These are phyloP conservation scores for Lutjanus argentimaculatus DNA, from an alignment of 2,797 vertebrate species.

Conservation along the genomic window DNA sequence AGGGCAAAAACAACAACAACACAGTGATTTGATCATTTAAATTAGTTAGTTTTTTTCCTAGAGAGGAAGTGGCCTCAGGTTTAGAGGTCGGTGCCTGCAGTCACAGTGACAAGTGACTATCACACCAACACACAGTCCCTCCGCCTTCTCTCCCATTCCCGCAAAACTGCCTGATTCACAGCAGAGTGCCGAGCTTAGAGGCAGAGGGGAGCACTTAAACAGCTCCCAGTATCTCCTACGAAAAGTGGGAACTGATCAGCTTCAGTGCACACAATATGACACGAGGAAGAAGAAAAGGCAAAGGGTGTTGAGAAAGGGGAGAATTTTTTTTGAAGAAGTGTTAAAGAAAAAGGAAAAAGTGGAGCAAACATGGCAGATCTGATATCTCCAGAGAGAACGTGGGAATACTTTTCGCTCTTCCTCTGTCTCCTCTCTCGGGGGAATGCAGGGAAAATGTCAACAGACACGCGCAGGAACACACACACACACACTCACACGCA, in stretches of 20 bases:
- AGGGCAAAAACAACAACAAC: conserved; percentile 3
- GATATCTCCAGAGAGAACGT: conserved; percentile 72
- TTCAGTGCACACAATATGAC: conserved; percentile 55
- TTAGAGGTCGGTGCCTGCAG: conserved; percentile 35
- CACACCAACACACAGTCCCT: conserved; percentile 43
- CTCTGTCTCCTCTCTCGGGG: conserved; percentile 66
- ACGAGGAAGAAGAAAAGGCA: conserved; percentile 45
- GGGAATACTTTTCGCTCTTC: conserved; percentile 78
- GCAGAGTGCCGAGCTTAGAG: conserved; percentile 47
- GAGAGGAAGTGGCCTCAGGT: conserved; percentile 12
- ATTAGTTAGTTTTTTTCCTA: conserved; percentile 26
- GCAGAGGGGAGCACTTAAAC: conserved; percentile 59
- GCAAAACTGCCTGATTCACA: conserved; percentile 61
- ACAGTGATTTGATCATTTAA: conserved; percentile 18
- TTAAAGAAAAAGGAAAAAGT: conserved; percentile 54
- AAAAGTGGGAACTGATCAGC: conserved; percentile 59
- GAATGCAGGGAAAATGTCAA: conserved; percentile 80
- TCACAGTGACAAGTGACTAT: conserved; percentile 50
- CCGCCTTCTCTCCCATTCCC: conserved; percentile 27
- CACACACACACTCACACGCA: conserved; percentile 40
- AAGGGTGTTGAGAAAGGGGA: conserved; percentile 16
- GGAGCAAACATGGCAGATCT: conserved; percentile 70
- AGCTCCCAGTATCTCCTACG: conserved; percentile 44
- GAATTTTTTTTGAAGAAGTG: conserved; percentile 38
- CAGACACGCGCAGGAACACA: conserved; percentile 44